phyloP scores from a whole-genome alignment of 1,140 invertebrate genomes.

The Drosophila tani region DNA sequence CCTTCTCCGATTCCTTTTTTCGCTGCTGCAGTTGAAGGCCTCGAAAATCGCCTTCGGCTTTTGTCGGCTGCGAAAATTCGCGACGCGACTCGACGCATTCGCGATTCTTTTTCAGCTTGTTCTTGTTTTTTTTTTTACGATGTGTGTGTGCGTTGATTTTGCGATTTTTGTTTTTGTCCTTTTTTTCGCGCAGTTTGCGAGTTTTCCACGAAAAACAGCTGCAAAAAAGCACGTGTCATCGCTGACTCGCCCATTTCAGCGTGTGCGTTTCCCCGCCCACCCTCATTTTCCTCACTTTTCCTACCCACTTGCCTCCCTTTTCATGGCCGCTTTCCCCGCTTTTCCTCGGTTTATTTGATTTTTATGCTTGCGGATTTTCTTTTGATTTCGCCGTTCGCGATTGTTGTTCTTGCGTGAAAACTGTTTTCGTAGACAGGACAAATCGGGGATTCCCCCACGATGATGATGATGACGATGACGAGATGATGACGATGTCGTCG shows the following conservation, averaged over 20 bases:
- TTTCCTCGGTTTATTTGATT: slow-evolving; percentile 68
- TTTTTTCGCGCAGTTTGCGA: slow-evolving; percentile 77
- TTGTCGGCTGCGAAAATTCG: slow-evolving; percentile 40
- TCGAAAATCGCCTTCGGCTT: slow-evolving; percentile 47
- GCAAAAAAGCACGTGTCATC: slow-evolving; percentile 84
- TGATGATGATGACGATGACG: slow-evolving; percentile 21
- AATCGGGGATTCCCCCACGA: slow-evolving; percentile 67
- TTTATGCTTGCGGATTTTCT: slow-evolving; percentile 74
- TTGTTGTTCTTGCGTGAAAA: slow-evolving; percentile 47
- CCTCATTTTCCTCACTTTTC: slow-evolving; percentile 14
- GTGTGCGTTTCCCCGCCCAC: slow-evolving; percentile 63
- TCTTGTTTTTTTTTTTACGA: not conserved
- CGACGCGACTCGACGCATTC: slow-evolving; percentile 24
- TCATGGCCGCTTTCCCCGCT: slow-evolving; percentile 66
- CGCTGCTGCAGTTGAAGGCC: slow-evolving; percentile 37
- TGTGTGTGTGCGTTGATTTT: slow-evolving; percentile 51
- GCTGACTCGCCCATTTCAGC: slow-evolving; percentile 60
- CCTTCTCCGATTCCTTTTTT: not conserved
- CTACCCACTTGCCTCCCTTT: slow-evolving; percentile 45
- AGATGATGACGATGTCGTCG: slow-evolving; percentile 43
- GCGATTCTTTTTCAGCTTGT: slow-evolving; percentile 14
- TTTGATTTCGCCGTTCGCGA: slow-evolving; percentile 58
- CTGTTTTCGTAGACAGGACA: slow-evolving; percentile 65
- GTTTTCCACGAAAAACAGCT: slow-evolving; percentile 79
- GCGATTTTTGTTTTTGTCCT: slow-evolving; percentile 81